These are phyloP conservation scores for Coracopsis vasa DNA, from an alignment of 2,113 vertebrate species.

Conservation along the genomic window DNA sequence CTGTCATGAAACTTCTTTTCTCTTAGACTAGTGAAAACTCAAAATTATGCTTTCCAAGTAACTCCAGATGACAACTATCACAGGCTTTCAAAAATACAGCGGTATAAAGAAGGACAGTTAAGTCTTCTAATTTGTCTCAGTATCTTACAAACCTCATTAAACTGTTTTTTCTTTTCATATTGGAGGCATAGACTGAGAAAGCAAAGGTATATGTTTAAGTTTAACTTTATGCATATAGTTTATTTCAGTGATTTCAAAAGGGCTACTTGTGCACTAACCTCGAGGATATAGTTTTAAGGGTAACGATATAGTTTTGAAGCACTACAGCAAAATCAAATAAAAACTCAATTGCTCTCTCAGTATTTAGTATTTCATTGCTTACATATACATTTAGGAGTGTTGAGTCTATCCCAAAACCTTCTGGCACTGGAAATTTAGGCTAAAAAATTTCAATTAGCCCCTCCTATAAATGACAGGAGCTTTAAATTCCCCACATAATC, in stretches of 20 bases:
- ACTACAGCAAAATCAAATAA: not conserved
- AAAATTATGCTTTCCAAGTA: not conserved
- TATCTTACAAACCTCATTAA: not conserved
- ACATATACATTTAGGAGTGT: not conserved
- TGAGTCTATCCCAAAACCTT: not conserved
- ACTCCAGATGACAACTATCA: not conserved
- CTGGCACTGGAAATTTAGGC: not conserved
- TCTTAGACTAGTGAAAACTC: not conserved
- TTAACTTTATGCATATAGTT: not conserved
- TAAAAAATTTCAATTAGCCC: not conserved
- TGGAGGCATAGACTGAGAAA: not conserved
- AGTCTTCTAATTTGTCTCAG: not conserved
- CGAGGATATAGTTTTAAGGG: not conserved
- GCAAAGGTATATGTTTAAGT: not conserved
- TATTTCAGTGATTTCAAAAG: not conserved
- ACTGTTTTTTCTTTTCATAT: not conserved
- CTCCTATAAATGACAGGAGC: not conserved
- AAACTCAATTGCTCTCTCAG: not conserved
- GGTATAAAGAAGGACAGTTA: not conserved
- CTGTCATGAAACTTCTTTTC: not conserved
- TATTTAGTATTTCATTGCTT: not conserved
- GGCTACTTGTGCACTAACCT: not conserved
- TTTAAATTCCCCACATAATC: not conserved
- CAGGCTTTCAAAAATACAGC: not conserved
- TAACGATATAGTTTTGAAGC: not conserved